Percentiles rank a stretch among this genome's conserved stretches.
These are phyloP conservation scores for Eulemur mongoz DNA, from an alignment of 2,797 vertebrate species.

Conservation along the genomic window DNA sequence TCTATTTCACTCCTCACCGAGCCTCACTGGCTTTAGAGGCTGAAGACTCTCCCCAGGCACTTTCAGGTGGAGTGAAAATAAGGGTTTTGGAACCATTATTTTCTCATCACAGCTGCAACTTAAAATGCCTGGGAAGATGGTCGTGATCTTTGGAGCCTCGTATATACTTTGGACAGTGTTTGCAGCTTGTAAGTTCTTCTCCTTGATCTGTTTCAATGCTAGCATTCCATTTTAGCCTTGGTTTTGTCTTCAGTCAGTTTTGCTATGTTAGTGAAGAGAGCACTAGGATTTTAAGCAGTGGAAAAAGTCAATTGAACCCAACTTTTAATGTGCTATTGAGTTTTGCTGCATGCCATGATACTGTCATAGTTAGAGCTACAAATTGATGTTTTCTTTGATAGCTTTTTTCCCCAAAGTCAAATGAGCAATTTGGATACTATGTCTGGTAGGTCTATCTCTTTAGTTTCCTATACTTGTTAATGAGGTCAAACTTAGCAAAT, in stretches of 20 bases:
- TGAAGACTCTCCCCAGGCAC: not conserved
- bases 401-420: not conserved
- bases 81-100: not conserved
- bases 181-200: slow-evolving; percentile 82
- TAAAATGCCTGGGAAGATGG: slow-evolving; percentile 66
- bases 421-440: not conserved
- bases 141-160: slow-evolving; percentile 43
- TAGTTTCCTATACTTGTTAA: slow-evolving; percentile 43
- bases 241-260: slow-evolving; percentile 17
- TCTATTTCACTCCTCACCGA: slow-evolving; percentile 23
- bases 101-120: slow-evolving; percentile 15
- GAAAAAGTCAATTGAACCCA: not conserved
- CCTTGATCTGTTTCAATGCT: slow-evolving; percentile 35
- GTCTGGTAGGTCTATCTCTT: not conserved
- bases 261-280: not conserved
- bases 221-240: not conserved
- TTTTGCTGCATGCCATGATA: not conserved
- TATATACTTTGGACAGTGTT: slow-evolving; percentile 61
- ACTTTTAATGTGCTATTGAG: not conserved
- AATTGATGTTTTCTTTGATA: not conserved
- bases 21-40: slow-evolving; percentile 20
- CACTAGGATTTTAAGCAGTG: not conserved
- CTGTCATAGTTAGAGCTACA: not conserved
- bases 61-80: not conserved
- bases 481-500: not conserved